Evolutionary conservation across 2,113 vertebrate genomes (phyloP).

Genomic region (Harpagus bidentatus): DNA sequence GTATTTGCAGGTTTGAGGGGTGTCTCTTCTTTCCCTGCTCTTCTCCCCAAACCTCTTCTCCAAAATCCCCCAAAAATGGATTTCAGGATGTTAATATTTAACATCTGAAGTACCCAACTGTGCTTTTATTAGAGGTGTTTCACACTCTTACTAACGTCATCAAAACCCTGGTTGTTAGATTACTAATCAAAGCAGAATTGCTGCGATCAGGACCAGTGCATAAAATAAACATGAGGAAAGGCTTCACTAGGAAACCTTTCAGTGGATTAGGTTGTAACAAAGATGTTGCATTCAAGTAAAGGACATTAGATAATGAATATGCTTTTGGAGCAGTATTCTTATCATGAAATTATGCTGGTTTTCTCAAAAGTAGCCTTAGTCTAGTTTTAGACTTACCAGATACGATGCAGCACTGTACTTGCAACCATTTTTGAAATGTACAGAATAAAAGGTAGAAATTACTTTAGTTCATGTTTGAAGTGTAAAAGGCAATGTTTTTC

Average conservation of each 20-base stretch:
- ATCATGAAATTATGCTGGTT: neutral
- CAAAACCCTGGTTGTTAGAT: slow-evolving; percentile 44
- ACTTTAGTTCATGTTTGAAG: neutral
- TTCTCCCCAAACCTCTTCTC: neutral
- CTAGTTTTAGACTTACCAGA: neutral
- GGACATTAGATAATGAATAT: neutral
- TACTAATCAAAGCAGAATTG: slow-evolving; percentile 57
- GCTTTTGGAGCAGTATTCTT: neutral
- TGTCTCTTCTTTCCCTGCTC: slow-evolving; percentile 26
- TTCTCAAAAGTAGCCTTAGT: neutral
- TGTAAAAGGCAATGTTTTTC: neutral
- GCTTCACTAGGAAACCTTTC: slow-evolving; percentile 45
- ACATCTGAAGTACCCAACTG: slow-evolving; percentile 56
- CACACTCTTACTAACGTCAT: slow-evolving; percentile 46
- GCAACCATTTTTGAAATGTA: neutral
- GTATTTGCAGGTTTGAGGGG: slow-evolving; percentile 59
- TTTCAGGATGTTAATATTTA: slow-evolving; percentile 48
- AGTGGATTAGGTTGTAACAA: slow-evolving; percentile 16
- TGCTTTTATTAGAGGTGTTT: slow-evolving; percentile 55
- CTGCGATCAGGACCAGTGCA: neutral
- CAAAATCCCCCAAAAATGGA: neutral
- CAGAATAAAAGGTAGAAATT: neutral
- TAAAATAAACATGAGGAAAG: slow-evolving; percentile 50
- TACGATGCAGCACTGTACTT: neutral
- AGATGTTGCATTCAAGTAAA: neutral